Conservation (phyloP, 2,113 vertebrate species). For the Etia nguti region DNA sequence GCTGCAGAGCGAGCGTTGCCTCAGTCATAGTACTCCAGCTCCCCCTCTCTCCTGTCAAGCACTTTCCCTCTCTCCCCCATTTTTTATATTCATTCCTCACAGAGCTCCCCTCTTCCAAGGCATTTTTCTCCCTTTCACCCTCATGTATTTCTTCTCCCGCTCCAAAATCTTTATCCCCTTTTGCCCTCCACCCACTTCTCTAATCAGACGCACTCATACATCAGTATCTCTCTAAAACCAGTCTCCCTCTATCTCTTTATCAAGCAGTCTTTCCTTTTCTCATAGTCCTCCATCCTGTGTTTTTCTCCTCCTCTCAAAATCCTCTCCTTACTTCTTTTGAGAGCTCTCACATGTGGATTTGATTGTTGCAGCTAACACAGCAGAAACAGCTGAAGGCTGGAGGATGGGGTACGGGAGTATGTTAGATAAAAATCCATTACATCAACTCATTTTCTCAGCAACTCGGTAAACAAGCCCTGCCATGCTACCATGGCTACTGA, state of each 20-base stretch:
- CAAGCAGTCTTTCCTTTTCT: conserved; percentile 13
- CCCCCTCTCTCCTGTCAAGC: conserved; percentile 54
- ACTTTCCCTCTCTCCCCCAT: not conserved
- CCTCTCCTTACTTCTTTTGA: conserved; percentile 8
- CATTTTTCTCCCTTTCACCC: not conserved
- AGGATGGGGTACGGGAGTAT: conserved; percentile 25
- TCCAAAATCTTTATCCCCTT: not conserved
- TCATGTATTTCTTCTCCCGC: not conserved
- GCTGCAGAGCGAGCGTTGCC: conserved; percentile 6
- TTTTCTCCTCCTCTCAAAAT: not conserved
- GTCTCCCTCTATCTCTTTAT: conserved; percentile 42
- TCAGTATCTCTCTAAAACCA: conserved; percentile 24
- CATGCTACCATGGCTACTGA: not conserved
- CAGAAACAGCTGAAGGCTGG: conserved; percentile 28
- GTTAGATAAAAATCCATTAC: conserved; percentile 19
- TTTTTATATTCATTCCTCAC: not conserved
- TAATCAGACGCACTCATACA: conserved; percentile 43
- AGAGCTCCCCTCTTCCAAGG: not conserved
- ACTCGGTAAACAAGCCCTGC: conserved; percentile 13
- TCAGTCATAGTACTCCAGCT: conserved; percentile 60
- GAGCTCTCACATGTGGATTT: conserved; percentile 58
- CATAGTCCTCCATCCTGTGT: conserved; percentile 14
- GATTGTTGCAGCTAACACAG: conserved; percentile 58
- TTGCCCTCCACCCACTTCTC: conserved; percentile 5
- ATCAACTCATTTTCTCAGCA: conserved; percentile 16